Base-by-base conservation (phyloP, 2,888 invertebrate species). In the Trachelus tabidus region DNA sequence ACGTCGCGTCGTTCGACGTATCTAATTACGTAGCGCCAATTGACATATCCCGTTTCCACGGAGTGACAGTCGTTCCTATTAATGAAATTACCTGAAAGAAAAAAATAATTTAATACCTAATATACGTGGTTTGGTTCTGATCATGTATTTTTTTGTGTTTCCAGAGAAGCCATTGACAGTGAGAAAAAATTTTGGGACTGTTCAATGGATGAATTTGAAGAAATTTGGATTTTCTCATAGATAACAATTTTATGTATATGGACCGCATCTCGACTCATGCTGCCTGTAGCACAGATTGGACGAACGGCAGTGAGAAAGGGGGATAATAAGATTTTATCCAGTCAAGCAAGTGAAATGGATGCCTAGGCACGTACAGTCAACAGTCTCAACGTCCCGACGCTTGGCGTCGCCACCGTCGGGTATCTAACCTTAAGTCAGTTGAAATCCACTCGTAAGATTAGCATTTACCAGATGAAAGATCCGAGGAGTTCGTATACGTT, bases 351-450 rank as follows among this genome's bases (percentile, higher is more conserved):
- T 83, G 82, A 85, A 87, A 86, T 84, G 86, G 88, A 90, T 90
- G 89, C 90, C 84, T 81, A 79, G 88, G 88, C 90, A 90, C 90
- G 90, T 90, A 89, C 90, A 82, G 85, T 88, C 87, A 88, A 90
- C 89, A 80, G 80, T 85, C 84, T 83, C 85, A 82, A 79, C 73
- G 69, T 78, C 81, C 71, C 33, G 71, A 3, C 71, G 71, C 71
- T 33, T 74, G 31, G 77, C 77, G 77, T 69, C 73, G 75, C 68
- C 75, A 75, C n/a, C 33, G 68, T 75, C 69, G 69, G 69, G 2
- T 23, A 56, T 56, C 56, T 56, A 23, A 56, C 56, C 56, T 56
- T 2, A 56, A 56, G 56, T 23, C 56, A 56, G 9, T 23, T 56
- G 56, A 56, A 56, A 23, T 56, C 56, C 40, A 40, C 40, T 40